Evolutionary conservation across 2,113 vertebrate species (phyloP).

Genomic region (Tangachromis dhanisi): DNA sequence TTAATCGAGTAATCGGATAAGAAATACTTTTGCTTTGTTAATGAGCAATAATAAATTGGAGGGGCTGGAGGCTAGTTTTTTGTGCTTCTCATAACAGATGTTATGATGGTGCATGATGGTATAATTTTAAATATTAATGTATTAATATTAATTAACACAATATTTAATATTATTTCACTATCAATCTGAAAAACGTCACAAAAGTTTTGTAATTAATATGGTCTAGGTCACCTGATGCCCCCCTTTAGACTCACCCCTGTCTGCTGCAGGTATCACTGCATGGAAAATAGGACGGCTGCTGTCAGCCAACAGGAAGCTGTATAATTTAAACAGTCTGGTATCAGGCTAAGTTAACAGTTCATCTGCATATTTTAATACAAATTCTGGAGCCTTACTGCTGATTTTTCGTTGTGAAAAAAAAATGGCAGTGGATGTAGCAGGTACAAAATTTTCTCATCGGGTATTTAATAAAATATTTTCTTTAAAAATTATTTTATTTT

Average conservation of each 20-base stretch:
- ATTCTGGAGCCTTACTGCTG: background rate
- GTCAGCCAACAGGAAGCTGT: background rate
- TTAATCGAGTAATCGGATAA: background rate
- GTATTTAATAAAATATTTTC: background rate
- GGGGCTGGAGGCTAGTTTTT: background rate
- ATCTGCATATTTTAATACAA: background rate
- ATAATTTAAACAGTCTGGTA: background rate
- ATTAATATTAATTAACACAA: background rate
- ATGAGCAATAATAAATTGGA: background rate
- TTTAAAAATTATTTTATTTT: background rate
- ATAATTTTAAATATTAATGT: background rate
- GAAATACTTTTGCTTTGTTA: background rate
- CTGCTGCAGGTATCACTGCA: background rate
- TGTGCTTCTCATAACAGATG: background rate
- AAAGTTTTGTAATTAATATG: background rate
- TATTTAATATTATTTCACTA: background rate
- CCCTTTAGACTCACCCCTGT: background rate
- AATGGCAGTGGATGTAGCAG: background rate
- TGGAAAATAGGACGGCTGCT: background rate
- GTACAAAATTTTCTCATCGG: background rate
- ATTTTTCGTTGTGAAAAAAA: accelerated
- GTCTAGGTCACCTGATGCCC: background rate
- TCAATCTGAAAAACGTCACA: background rate
- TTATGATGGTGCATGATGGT: background rate
- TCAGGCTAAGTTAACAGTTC: background rate